Evolutionary conservation across 53 echinoderm and acorn worm species (phyloP), one percentile per base, ranked within the genome.

Genomic region (Hippasteria phrygiana): DNA sequence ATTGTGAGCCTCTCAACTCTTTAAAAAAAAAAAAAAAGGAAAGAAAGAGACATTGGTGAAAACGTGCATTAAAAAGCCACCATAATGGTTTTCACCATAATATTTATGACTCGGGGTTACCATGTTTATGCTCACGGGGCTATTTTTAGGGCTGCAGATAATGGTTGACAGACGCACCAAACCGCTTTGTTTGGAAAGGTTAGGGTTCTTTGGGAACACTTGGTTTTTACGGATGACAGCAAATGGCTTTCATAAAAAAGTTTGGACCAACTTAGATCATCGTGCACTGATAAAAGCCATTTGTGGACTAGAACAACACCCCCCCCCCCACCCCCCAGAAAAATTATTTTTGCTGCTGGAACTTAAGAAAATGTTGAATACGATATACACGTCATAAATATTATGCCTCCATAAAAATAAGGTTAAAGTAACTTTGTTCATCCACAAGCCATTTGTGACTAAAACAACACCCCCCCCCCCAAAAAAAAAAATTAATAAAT

Each of bases 81-180:
- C 16, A 35, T 66, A 66, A 66, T 35, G 67, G 67, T 66, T 66
- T 66, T 14, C 67, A 66, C 67, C 67, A 66, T 66, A 66, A 66
- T 66, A 66, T 66, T 66, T 66, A 66, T 66, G 67, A 35, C 67
- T 4, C 40, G 73, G 20, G 73, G 40, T 73, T 41, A 42, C 5
- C 4, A 43, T 73, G 73, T 73, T 73, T 73, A 73, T 40, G 43
- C 22, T n/a, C 3, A 18, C 4, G 22, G 73, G 43, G 41, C 43
- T 73, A 73, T 73, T 73, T 73, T 41, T 73, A 73, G 73, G 37
- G 20, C 26, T 22, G 24, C 67, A 2, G 73, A 73, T 73, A 73
- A 73, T 73, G 73, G 69, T 27, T 40, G 73, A 4, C 73, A 73
- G 73, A 73, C 73, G 26, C 73, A 22, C 73, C 67, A 66, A 66